phyloP scores from a whole-genome alignment of 2,888 invertebrate genomes.

The Drosophila ustulata region DNA sequence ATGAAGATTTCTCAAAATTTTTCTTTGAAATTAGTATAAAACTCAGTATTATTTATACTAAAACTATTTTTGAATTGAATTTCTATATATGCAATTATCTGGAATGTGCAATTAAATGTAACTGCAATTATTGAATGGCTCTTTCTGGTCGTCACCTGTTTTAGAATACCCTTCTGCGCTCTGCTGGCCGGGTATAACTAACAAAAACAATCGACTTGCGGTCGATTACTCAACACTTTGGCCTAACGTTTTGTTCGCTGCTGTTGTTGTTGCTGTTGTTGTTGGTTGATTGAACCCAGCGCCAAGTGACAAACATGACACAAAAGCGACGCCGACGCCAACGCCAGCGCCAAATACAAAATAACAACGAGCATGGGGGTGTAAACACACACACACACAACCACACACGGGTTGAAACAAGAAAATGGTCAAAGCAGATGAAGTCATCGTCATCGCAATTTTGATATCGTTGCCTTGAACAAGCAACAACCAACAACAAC shows the following conservation, averaged over 20 bases:
- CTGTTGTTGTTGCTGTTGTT: conserved; percentile 15
- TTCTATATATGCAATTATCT: no score
- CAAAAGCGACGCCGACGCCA: conserved; percentile 42
- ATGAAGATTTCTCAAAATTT: no score
- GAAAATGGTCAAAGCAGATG: conserved; percentile 62
- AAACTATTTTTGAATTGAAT: no score
- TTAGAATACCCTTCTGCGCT: background rate
- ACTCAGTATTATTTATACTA: no score
- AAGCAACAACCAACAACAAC: conserved; percentile 17
- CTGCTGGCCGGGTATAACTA: background rate
- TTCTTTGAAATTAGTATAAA: no score
- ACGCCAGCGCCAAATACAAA: conserved; percentile 10
- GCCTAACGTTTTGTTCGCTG: conserved; percentile 2
- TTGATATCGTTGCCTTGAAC: conserved; percentile 54
- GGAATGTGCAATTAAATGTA: no score
- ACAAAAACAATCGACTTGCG: conserved; percentile 10
- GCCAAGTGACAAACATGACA: conserved; percentile 42
- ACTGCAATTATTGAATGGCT: no score
- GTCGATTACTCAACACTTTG: conserved; percentile 34
- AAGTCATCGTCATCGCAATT: conserved; percentile 71
- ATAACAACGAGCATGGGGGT: conserved; percentile 39
- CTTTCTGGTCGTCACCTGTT: no score
- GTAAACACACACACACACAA: conserved; percentile 32
- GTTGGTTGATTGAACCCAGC: conserved; percentile 40
- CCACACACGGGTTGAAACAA: conserved; percentile 38